Evolutionary conservation across 2,797 vertebrate genomes (phyloP).

Genomic region (Phataginus tetradactyla): DNA sequence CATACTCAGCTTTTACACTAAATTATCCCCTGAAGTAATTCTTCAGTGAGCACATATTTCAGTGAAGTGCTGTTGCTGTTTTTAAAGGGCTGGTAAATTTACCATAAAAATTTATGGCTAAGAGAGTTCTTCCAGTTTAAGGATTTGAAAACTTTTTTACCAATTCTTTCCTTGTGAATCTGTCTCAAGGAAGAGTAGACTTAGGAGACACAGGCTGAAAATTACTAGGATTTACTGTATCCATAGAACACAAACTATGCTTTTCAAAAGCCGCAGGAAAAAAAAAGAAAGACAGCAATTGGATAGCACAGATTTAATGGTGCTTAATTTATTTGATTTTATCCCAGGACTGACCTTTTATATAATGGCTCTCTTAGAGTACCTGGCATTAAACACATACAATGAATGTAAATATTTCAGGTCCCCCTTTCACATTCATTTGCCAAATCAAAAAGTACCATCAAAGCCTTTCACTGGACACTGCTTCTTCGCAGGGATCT

Average conservation of each 20-base stretch:
- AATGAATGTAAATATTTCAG: not conserved
- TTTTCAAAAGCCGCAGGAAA: conserved; percentile 51
- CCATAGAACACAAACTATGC: not conserved
- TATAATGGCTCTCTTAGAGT: not conserved
- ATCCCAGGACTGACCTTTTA: not conserved
- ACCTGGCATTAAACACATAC: not conserved
- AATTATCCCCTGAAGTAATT: conserved; percentile 25
- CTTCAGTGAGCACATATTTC: not conserved
- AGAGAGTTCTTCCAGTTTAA: conserved; percentile 23
- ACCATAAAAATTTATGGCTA: not conserved
- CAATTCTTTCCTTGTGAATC: not conserved
- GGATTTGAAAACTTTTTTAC: conserved; percentile 11
- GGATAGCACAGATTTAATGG: conserved; percentile 7
- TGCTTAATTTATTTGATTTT: conserved; percentile 34
- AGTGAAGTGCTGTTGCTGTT: not conserved
- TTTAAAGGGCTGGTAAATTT: not conserved
- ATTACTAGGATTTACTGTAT: not conserved
- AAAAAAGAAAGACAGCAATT: not conserved
- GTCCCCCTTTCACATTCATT: not conserved
- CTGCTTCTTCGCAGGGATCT: not conserved
- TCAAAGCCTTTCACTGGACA: not conserved
- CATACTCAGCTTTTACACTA: not conserved
- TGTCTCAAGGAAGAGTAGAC: not conserved
- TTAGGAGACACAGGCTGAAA: not conserved
- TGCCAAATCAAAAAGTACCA: not conserved